Evolutionary conservation across 2,797 vertebrate species (phyloP).

Genomic region (Gymnothorax javanicus): DNA sequence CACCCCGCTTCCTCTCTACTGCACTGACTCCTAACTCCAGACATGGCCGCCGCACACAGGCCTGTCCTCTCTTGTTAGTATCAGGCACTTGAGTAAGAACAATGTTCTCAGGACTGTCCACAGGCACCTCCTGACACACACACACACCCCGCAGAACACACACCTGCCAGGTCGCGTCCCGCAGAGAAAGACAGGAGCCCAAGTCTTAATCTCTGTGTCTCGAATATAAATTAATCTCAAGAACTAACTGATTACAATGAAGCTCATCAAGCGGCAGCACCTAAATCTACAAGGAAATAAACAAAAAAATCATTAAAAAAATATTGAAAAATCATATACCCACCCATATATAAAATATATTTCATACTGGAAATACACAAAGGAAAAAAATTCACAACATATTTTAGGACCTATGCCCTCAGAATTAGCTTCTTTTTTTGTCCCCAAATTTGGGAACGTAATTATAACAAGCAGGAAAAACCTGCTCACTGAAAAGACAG

Average conservation of each 20-base stretch:
- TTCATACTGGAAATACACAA: background rate
- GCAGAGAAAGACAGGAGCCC: background rate
- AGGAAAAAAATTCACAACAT: background rate
- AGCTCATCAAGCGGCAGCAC: background rate
- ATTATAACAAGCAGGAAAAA: constrained; percentile 11
- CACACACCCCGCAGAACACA: background rate
- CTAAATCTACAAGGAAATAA: background rate
- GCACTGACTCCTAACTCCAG: constrained; percentile 19
- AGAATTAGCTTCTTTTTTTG: background rate
- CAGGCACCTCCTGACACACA: background rate
- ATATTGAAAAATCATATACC: no score
- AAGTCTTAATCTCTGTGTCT: background rate
- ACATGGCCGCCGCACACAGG: background rate
- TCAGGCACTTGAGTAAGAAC: background rate
- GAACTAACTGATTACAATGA: background rate
- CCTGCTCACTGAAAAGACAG: background rate
- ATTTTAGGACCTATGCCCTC: background rate
- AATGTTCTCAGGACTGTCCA: background rate
- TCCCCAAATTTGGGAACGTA: background rate
- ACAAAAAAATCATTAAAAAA: background rate
- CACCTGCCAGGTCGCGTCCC: background rate
- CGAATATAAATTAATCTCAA: background rate
- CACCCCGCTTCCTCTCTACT: constrained; percentile 32
- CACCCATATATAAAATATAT: background rate
- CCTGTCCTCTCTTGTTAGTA: constrained; percentile 10